Evolutionary conservation across 2,888 invertebrate genomes (phyloP).

Genomic region (Lepidonotus clava): DNA sequence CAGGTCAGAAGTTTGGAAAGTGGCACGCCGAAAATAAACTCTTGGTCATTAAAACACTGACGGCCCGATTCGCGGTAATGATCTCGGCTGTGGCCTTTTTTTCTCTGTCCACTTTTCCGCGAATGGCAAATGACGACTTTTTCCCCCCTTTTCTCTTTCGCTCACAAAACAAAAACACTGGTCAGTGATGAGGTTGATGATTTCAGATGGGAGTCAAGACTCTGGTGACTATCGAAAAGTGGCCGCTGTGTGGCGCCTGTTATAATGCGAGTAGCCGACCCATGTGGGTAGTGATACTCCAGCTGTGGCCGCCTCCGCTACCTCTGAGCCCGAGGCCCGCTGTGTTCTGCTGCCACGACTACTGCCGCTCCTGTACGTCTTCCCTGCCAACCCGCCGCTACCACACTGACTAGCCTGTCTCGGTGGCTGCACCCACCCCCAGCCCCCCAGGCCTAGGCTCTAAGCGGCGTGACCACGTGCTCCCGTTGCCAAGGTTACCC

Average conservation of each 20-base stretch:
- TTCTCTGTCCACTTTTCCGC: not conserved
- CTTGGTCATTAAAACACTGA: not conserved
- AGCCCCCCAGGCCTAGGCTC: not conserved
- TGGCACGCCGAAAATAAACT: slow-evolving; percentile 1
- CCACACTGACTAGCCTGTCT: not conserved
- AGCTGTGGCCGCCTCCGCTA: no score
- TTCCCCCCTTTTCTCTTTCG: not conserved
- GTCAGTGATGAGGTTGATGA: no score
- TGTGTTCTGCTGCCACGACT: no score
- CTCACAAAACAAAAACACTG: no score
- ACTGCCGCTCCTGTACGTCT: slow-evolving; percentile 9
- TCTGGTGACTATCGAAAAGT: no score
- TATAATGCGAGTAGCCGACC: no score
- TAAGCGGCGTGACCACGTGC: not conserved
- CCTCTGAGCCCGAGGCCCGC: no score
- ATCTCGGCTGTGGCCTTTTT: not conserved
- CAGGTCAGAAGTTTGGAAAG: no score
- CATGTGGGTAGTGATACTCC: no score
- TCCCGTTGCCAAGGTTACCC: not conserved
- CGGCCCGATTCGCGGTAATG: not conserved
- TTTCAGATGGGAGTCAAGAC: no score
- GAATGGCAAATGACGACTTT: no score
- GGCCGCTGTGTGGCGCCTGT: no score
- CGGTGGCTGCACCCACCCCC: not conserved
- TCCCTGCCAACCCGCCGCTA: not conserved